These are phyloP conservation scores for Ctenicera cuprea DNA, from an alignment of 2,888 invertebrate species.

Conservation along the genomic window DNA sequence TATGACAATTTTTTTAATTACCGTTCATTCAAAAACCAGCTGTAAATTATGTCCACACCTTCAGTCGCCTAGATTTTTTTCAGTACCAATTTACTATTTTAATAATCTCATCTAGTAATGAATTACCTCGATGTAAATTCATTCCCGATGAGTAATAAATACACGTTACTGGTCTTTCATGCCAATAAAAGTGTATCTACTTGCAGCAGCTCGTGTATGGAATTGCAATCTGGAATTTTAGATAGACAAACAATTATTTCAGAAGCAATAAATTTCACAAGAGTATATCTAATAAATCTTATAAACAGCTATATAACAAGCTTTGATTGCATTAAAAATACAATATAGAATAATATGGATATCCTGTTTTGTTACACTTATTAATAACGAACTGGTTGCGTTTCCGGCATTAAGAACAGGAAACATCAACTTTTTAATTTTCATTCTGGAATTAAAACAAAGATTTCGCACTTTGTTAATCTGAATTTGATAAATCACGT, in stretches of 20 bases:
- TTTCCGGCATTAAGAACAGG: slow-evolving; percentile 38
- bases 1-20: slow-evolving; percentile 1
- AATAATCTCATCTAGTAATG: slow-evolving; percentile 16
- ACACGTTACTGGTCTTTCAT: slow-evolving; percentile 16
- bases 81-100: slow-evolving; percentile 8
- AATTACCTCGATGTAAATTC: slow-evolving; percentile 16
- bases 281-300: slow-evolving; percentile 45
- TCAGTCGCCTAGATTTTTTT: not conserved
- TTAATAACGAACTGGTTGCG: slow-evolving; percentile 31
- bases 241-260: slow-evolving; percentile 31
- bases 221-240: slow-evolving; percentile 29
- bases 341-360: slow-evolving; percentile 26
- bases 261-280: slow-evolving; percentile 19
- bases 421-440: slow-evolving; percentile 8
- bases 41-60: slow-evolving; percentile 13
- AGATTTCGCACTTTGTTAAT: slow-evolving; percentile 21
- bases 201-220: not conserved
- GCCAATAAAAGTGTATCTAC: not conserved
- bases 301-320: slow-evolving; percentile 33
- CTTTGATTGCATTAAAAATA: slow-evolving; percentile 34
- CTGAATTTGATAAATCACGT: slow-evolving; percentile 3
- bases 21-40: not conserved
- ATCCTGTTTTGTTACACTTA: slow-evolving; percentile 31
- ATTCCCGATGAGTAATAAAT: slow-evolving; percentile 21
- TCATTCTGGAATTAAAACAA: not conserved